phyloP scores from a whole-genome alignment of 2,888 invertebrate genomes.

The Cheilosia impressa region DNA sequence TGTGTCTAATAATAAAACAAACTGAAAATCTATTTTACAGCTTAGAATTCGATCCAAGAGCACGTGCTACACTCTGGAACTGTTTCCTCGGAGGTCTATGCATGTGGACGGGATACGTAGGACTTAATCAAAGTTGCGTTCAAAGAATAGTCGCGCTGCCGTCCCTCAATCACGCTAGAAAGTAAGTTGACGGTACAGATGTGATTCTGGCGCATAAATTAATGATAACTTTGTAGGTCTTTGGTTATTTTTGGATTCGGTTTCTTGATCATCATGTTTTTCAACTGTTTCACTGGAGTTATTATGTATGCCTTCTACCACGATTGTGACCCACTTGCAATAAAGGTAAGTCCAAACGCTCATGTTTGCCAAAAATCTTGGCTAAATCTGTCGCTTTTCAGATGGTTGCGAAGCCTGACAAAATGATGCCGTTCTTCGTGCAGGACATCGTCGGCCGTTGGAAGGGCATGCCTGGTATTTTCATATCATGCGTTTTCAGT shows the following conservation, averaged over 20 bases:
- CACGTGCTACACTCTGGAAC: constrained; percentile 88
- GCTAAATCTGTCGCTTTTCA: constrained; percentile 82
- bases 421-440: constrained; percentile 86
- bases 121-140: constrained; percentile 89
- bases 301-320: constrained; percentile 86
- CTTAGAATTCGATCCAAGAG: constrained; percentile 80
- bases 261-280: constrained; percentile 84
- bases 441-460: constrained; percentile 85
- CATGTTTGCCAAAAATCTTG: background rate
- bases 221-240: constrained; percentile 81
- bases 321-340: constrained; percentile 86
- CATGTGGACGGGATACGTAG: constrained; percentile 87
- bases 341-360: constrained; percentile 80
- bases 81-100: constrained; percentile 85
- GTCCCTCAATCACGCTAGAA: constrained; percentile 85
- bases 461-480: constrained; percentile 86
- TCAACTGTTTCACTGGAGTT: constrained; percentile 86
- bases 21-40: background rate
- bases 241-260: constrained; percentile 85
- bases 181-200: constrained; percentile 78
- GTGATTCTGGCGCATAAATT: background rate
- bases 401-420: constrained; percentile 82
- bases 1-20: background rate
- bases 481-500: constrained; percentile 86
- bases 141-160: constrained; percentile 88